These are phyloP conservation scores for Solenopsis invicta DNA, from an alignment of 1,140 invertebrate genomes.

Conservation along the genomic window DNA sequence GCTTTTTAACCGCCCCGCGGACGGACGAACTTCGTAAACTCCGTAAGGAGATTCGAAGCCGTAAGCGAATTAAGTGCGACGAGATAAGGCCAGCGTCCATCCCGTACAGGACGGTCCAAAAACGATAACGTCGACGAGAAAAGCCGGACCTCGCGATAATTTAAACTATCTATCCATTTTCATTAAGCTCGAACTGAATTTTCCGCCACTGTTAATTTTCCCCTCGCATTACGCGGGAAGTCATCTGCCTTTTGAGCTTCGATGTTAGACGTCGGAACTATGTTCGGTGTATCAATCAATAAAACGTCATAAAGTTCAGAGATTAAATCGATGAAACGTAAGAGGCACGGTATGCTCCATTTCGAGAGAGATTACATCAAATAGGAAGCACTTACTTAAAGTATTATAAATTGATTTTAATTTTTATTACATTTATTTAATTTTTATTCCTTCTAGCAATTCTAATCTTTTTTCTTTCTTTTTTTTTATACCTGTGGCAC, in stretches of 20 bases:
- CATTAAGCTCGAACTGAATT: constrained; percentile 33
- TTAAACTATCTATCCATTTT: constrained; percentile 40
- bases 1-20: background rate
- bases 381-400: background rate
- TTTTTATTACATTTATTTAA: background rate
- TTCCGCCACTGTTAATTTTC: constrained; percentile 22
- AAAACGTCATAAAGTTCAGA: background rate
- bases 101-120: background rate
- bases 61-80: constrained; percentile 49
- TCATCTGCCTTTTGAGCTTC: background rate
- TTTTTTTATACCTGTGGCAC: background rate
- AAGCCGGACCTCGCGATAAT: constrained; percentile 44
- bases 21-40: constrained; percentile 42
- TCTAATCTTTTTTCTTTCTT: background rate
- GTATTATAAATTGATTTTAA: background rate
- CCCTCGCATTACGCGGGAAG: background rate
- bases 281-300: background rate
- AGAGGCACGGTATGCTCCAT: background rate
- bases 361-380: background rate
- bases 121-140: constrained; percentile 9
- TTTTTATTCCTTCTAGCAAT: background rate
- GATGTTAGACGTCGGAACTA: constrained; percentile 3
- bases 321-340: background rate
- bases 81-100: constrained; percentile 44
- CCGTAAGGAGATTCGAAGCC: constrained; percentile 43